A percentile compares a stretch with the other conserved stretches of the same genome.
phyloP scores from a whole-genome alignment of 1,140 invertebrate species.

The Hestina assimilis region DNA sequence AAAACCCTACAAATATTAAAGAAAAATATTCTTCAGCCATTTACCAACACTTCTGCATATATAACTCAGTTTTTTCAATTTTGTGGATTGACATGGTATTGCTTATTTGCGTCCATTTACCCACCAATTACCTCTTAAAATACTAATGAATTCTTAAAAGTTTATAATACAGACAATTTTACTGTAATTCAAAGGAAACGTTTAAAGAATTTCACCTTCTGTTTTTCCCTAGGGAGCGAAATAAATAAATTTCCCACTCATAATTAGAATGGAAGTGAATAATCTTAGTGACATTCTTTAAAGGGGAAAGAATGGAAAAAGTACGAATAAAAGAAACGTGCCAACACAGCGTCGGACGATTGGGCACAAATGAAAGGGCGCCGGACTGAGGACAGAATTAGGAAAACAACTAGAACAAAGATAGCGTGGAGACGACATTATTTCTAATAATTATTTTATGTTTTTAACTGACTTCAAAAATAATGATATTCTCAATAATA shows the following conservation, averaged over 20 bases:
- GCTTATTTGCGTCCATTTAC: no score
- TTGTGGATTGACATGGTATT: no score
- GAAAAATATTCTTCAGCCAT: no score
- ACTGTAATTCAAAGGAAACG: neutral
- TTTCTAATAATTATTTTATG: neutral
- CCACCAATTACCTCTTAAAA: no score
- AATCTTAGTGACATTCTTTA: slow-evolving; percentile 59
- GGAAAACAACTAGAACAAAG: slow-evolving; percentile 54
- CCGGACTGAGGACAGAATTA: slow-evolving; percentile 58
- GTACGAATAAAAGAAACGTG: slow-evolving; percentile 67
- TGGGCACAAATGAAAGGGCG: slow-evolving; percentile 66
- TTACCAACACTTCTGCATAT: no score
- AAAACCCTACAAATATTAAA: no score
- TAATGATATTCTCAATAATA: no score
- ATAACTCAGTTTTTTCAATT: no score
- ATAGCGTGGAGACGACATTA: slow-evolving; percentile 29
- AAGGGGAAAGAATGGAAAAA: slow-evolving; percentile 53
- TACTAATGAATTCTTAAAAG: neutral
- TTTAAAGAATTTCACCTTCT: slow-evolving; percentile 13
- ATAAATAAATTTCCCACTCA: slow-evolving; percentile 49
- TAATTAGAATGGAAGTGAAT: slow-evolving; percentile 51
- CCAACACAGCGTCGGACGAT: slow-evolving; percentile 64
- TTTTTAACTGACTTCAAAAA: neutral
- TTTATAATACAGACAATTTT: slow-evolving; percentile 3
- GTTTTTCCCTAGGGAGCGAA: slow-evolving; percentile 8